Conservation (phyloP, 2,113 vertebrate genomes). For the Calyptommatus sinebrachiatus region DNA sequence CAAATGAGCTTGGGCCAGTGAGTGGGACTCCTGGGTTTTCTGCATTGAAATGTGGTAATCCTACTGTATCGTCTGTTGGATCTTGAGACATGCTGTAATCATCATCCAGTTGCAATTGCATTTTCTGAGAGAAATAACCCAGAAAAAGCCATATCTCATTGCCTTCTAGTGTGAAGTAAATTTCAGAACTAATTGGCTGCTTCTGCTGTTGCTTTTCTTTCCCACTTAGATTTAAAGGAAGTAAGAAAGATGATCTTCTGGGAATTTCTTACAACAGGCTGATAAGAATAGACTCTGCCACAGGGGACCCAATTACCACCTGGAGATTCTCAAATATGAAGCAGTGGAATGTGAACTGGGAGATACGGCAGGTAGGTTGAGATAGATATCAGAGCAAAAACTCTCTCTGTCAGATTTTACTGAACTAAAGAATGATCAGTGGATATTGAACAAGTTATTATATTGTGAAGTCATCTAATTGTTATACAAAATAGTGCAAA, state of each 20-base stretch:
- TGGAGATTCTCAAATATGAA: constrained; percentile 98
- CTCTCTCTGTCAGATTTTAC: constrained; percentile 6
- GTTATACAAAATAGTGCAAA: neutral
- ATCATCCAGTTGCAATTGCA: no score
- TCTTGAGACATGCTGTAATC: no score
- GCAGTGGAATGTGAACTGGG: constrained; percentile 99
- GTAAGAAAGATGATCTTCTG: constrained; percentile 93
- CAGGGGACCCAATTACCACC: constrained; percentile 86
- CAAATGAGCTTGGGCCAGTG: no score
- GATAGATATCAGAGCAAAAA: neutral
- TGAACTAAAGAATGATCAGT: neutral
- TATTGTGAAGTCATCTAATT: neutral
- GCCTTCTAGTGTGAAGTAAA: neutral
- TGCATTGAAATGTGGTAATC: no score
- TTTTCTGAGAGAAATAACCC: no score
- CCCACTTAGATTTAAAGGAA: constrained; percentile 85
- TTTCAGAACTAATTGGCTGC: neutral
- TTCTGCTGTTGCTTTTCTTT: no score
- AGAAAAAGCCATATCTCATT: no score
- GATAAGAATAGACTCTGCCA: constrained; percentile 89
- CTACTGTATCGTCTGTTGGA: no score
- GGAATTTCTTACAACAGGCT: constrained; percentile 94
- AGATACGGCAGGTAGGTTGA: constrained; percentile 87
- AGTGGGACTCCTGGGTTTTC: no score
- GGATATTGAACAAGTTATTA: neutral